Evolutionary conservation across 2,797 vertebrate genomes (phyloP).

Genomic region (Danio aesculapii): DNA sequence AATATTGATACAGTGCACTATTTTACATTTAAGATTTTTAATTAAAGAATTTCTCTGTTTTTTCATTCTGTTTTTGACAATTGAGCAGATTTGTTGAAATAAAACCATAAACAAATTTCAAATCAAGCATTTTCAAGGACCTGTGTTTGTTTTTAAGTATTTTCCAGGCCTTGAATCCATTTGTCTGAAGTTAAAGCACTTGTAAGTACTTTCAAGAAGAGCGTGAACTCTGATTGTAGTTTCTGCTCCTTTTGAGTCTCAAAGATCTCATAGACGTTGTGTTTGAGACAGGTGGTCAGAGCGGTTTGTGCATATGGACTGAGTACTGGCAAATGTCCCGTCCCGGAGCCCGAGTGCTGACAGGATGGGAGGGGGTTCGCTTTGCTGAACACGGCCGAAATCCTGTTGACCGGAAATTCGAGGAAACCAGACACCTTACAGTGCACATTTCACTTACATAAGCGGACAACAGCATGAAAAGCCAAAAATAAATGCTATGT

Average conservation of each 20-base stretch:
- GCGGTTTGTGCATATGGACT: conserved; percentile 70
- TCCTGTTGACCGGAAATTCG: conserved; percentile 54
- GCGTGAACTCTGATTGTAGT: neutral
- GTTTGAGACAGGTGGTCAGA: conserved; percentile 58
- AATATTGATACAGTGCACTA: no score
- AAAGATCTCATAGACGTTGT: conserved; percentile 57
- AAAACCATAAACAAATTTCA: no score
- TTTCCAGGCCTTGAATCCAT: no score
- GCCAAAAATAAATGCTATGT: conserved; percentile 39
- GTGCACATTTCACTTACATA: conserved; percentile 63
- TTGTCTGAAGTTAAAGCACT: no score
- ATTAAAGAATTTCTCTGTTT: no score
- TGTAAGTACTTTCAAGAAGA: no score
- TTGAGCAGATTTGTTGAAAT: no score
- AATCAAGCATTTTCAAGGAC: no score
- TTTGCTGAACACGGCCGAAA: conserved; percentile 53
- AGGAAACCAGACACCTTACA: conserved; percentile 62
- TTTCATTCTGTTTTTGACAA: no score
- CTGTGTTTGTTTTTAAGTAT: no score
- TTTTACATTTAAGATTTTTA: no score
- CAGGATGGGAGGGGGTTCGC: conserved; percentile 56
- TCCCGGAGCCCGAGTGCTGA: conserved; percentile 63
- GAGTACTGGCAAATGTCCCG: conserved; percentile 68
- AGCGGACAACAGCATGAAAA: conserved; percentile 37
- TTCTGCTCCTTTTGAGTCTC: conserved; percentile 59